Evolutionary conservation across 2,888 invertebrate genomes (phyloP).

Genomic region (Drosophila atroscutellata): DNA sequence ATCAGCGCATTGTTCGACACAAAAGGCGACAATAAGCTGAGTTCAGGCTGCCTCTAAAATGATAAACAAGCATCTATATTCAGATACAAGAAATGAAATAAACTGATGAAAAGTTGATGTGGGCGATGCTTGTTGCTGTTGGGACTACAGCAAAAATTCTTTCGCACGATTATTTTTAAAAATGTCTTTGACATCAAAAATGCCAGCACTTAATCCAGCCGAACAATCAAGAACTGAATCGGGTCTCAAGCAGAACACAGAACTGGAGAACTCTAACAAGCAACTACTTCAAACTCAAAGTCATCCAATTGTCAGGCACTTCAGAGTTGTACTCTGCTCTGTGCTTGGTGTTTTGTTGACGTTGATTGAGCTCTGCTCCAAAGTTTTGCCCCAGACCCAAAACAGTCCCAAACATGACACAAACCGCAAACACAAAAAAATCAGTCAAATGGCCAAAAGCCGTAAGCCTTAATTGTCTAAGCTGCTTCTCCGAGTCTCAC

Average conservation of each 20-base stretch:
- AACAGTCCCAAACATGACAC: constrained; percentile 28
- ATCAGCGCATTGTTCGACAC: constrained; percentile 70
- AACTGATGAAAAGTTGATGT: constrained; percentile 28
- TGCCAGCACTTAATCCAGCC: constrained; percentile 50
- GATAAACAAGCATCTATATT: constrained; percentile 32
- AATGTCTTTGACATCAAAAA: constrained; percentile 16
- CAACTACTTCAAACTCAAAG: constrained; percentile 60
- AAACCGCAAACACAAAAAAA: constrained; percentile 25
- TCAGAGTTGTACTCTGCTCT: constrained; percentile 33
- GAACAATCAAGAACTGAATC: constrained; percentile 54
- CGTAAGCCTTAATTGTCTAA: constrained; percentile 51
- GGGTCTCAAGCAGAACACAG: neutral
- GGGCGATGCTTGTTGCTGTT: constrained; percentile 50
- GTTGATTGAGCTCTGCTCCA: constrained; percentile 67
- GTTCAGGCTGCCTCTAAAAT: constrained; percentile 23
- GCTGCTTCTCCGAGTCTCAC: constrained; percentile 34
- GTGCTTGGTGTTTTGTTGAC: constrained; percentile 34
- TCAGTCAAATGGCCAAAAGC: constrained; percentile 5
- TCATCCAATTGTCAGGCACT: constrained; percentile 73
- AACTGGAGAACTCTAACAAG: constrained; percentile 16
- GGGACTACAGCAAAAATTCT: constrained; percentile 48
- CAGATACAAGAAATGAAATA: constrained; percentile 12
- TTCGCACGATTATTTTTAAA: constrained; percentile 54
- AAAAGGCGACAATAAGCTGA: constrained; percentile 34
- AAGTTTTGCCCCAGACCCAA: constrained; percentile 37